Conservation (phyloP, 2,888 invertebrate species). For the Galeruca laticollis region DNA sequence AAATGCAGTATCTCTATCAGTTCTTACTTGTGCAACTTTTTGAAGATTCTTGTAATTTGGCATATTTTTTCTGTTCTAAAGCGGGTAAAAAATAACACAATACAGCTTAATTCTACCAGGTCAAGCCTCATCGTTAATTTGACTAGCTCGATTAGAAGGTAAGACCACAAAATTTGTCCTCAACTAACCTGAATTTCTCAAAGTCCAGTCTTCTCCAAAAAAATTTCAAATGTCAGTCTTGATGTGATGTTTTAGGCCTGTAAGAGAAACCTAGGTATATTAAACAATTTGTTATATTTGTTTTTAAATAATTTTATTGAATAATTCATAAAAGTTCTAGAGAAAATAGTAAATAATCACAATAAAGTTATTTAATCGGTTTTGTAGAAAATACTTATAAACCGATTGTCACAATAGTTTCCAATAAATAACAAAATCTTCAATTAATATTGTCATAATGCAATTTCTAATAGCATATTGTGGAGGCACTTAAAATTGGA, state of each 20-base stretch:
- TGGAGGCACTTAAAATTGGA: slow-evolving; percentile 60
- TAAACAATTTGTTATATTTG: slow-evolving; percentile 61
- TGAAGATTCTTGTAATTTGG: slow-evolving; percentile 8
- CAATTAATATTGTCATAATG: slow-evolving; percentile 54
- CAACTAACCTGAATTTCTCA: slow-evolving; percentile 67
- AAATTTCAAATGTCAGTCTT: slow-evolving; percentile 68
- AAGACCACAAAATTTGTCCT: slow-evolving; percentile 67
- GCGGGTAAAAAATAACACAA: slow-evolving; percentile 19
- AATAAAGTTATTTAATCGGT: slow-evolving; percentile 53
- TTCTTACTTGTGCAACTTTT: not conserved
- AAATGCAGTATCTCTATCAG: slow-evolving; percentile 1
- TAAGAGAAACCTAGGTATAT: slow-evolving; percentile 64
- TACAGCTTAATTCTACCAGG: slow-evolving; percentile 14
- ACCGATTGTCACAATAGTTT: slow-evolving; percentile 58
- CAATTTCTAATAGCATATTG: slow-evolving; percentile 45
- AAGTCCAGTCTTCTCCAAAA: slow-evolving; percentile 67
- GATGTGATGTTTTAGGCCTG: slow-evolving; percentile 66
- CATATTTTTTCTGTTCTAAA: not conserved
- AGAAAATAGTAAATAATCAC: slow-evolving; percentile 60
- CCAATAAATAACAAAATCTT: slow-evolving; percentile 50
- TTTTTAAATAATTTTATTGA: slow-evolving; percentile 59
- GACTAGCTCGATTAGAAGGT: slow-evolving; percentile 61
- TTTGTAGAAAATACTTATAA: slow-evolving; percentile 52
- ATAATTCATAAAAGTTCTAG: slow-evolving; percentile 59
- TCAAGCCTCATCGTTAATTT: slow-evolving; percentile 18